Base-by-base conservation (phyloP, 1,140 invertebrate species). In the Cardiocondyla obscurior region DNA sequence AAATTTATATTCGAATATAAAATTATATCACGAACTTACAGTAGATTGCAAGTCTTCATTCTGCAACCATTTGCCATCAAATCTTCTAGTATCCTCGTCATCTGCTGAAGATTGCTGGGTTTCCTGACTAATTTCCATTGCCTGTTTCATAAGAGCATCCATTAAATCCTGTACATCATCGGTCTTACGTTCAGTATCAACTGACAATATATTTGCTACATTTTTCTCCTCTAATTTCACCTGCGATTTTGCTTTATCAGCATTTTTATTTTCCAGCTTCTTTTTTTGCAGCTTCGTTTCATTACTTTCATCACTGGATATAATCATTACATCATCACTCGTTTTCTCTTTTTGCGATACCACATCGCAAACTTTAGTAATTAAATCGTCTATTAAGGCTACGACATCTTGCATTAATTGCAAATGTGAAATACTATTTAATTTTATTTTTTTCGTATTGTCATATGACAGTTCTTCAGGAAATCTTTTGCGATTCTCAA, bases 81-180 rank as follows among this genome's bases (percentile, higher is more conserved):
- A 86, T 67, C 90, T 92, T 36, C 89, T 87, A 1, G 88, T 86
- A 25, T 92, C 90, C 3, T 93, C 91, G 6, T 91, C 91, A 12
- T 92, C 90, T 0, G 87, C 85, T 1, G 69, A 64, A 14, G 85
- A 81, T 6, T 85, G 85, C 30, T 90, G 87, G 0, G 62, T 85
- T 10, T 91, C 88, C 14, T 89, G 85, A 5, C 88, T 90, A 39
- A 85, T 92, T 77, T 92, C 91, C 93, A 94, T 94, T 8, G 90
- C 92, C 82, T 94, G 90, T 77, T 93, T 93, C 94, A 95, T 94
- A 72, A 95, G 90, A 16, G 91, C 90, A 70, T 95, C 94, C 86
- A 95, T 93, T 74, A 95, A 90, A 39, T 94, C 92, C 79, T 95
- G 94, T 16, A 94, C 91, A 85, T 94, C 93, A 8, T 92, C 89